A percentile compares a stretch with the other conserved stretches of the same genome.
phyloP scores from a whole-genome alignment of 2,888 invertebrate genomes.

The Nasonia oneida region DNA sequence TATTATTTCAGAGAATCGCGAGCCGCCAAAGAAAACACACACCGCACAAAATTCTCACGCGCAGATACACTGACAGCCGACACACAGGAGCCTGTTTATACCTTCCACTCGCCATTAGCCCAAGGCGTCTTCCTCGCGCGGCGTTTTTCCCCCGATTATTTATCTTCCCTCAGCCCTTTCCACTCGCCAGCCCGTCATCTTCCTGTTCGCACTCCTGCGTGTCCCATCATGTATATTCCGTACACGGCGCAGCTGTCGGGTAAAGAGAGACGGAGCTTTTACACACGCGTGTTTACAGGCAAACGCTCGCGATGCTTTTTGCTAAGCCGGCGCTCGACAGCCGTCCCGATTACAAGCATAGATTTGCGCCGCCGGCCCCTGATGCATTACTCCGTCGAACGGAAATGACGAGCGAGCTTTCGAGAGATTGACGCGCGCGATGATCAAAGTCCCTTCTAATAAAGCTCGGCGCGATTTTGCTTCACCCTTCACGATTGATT shows the following conservation, averaged over 20 bases:
- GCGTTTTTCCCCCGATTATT: slow-evolving; percentile 75
- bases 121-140: slow-evolving; percentile 67
- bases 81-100: slow-evolving; percentile 70
- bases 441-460: slow-evolving; percentile 58
- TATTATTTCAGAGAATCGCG: neutral
- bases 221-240: neutral
- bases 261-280: neutral
- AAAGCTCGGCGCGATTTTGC: slow-evolving; percentile 33
- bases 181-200: neutral
- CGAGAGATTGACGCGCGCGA: slow-evolving; percentile 46
- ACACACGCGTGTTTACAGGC: neutral
- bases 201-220: neutral
- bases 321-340: neutral
- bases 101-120: slow-evolving; percentile 72
- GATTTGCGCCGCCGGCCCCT: slow-evolving; percentile 28
- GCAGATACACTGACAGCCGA: slow-evolving; percentile 38
- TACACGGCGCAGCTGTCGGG: neutral
- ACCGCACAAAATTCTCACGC: neutral
- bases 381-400: slow-evolving; percentile 60
- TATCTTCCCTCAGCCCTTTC: slow-evolving; percentile 70
- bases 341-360: slow-evolving; percentile 28
- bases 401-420: slow-evolving; percentile 60
- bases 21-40: neutral
- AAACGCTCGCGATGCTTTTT: neutral
- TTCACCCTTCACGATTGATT: slow-evolving; percentile 32